Percentiles rank a stretch among this genome's conserved stretches.
Evolutionary conservation across 2,888 invertebrate genomes (phyloP).

Genomic region (Muscina levida): DNA sequence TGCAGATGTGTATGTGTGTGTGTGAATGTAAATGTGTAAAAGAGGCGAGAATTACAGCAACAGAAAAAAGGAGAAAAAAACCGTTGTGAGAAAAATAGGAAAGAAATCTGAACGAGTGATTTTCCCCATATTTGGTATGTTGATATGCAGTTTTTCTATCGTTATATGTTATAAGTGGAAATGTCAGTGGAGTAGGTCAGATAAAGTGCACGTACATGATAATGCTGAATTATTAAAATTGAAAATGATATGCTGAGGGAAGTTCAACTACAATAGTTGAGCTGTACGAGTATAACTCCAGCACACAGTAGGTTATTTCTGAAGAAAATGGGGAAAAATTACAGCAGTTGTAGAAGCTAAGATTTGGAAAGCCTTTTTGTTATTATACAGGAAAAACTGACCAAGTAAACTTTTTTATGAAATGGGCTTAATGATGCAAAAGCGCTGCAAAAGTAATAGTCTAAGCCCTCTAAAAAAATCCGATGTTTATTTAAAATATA

Average conservation of each 20-base stretch:
- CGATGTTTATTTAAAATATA: no score
- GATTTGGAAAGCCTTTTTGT: no score
- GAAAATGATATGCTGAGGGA: background rate
- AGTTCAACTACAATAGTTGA: background rate
- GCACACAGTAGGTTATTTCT: no score
- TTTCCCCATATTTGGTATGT: conserved; percentile 39
- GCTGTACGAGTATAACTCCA: no score
- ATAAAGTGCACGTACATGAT: conserved; percentile 26
- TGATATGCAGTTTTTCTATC: conserved; percentile 36
- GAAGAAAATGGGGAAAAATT: no score
- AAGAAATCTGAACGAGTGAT: conserved; percentile 47
- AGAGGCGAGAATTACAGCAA: background rate
- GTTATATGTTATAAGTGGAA: conserved; percentile 31
- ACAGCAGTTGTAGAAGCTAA: no score
- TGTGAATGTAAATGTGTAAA: background rate
- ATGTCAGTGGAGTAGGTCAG: conserved; percentile 62
- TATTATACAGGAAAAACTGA: no score
- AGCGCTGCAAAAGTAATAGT: no score
- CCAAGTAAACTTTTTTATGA: no score
- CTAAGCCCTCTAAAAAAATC: no score
- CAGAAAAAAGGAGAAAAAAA: conserved; percentile 4
- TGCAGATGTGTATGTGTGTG: no score
- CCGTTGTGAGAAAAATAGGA: conserved; percentile 8
- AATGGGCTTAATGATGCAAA: no score
- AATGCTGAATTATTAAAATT: conserved; percentile 37